Conservation (phyloP, 2,113 vertebrate species). For the Macheiramphus alcinus region DNA sequence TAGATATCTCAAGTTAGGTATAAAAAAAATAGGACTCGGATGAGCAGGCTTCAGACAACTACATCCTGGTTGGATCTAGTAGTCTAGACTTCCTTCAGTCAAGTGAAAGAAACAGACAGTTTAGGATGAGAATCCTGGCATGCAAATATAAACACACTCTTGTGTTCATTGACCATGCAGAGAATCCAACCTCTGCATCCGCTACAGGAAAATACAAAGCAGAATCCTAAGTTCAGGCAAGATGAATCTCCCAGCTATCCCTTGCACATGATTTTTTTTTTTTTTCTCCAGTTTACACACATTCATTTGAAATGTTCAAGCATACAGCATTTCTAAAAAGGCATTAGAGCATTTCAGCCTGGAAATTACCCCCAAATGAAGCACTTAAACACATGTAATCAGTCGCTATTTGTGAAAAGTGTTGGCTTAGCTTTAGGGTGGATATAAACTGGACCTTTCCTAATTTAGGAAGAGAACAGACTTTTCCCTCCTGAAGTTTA, state of each 20-base stretch:
- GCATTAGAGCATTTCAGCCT: not conserved
- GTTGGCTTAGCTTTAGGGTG: not conserved
- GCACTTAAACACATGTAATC: not conserved
- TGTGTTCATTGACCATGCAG: not conserved
- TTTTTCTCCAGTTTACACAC: not conserved
- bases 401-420: not conserved
- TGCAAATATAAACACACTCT: not conserved
- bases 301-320: not conserved
- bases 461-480: not conserved
- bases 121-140: not conserved
- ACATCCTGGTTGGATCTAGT: not conserved
- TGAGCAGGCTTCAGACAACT: not conserved
- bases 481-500: not conserved
- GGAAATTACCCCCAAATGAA: not conserved
- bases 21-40: not conserved
- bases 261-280: accelerated
- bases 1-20: not conserved
- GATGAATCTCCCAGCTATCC: not conserved
- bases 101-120: not conserved
- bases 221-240: not conserved
- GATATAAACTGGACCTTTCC: not conserved
- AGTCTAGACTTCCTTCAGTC: not conserved
- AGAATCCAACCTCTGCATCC: not conserved
- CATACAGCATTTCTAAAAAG: not conserved
- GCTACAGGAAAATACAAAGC: not conserved